Conservation (phyloP, 2,797 vertebrate species). For the Pseudocheirus occidentalis region DNA sequence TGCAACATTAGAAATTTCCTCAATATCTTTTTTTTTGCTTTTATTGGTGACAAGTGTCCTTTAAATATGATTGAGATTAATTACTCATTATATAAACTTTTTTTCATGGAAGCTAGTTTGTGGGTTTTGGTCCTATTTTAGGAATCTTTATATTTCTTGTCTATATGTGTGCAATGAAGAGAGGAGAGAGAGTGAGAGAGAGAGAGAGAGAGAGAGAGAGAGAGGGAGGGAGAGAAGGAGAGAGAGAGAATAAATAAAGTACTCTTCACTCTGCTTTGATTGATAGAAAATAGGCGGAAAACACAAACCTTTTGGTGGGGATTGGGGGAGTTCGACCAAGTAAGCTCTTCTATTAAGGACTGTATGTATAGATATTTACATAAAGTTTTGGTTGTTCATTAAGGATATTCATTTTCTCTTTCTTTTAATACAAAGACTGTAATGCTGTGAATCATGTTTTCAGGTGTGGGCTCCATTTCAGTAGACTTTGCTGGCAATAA, state of each 20-base stretch:
- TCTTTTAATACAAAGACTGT: background rate
- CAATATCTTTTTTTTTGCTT: background rate
- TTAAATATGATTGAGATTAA: background rate
- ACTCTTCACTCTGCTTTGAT: background rate
- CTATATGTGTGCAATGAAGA: background rate
- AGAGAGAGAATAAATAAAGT: no score
- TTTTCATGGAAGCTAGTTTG: slow-evolving; percentile 2
- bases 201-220: no score
- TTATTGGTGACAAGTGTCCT: slow-evolving; percentile 18
- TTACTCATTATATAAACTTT: background rate
- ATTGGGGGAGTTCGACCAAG: background rate
- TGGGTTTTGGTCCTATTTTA: background rate
- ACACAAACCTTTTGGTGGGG: background rate
- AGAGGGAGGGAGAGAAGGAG: no score
- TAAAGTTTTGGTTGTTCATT: background rate
- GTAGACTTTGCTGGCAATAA: background rate
- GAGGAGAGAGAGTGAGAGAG: no score
- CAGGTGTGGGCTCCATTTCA: background rate
- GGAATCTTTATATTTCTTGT: background rate
- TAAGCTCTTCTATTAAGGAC: background rate
- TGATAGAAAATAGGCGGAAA: background rate
- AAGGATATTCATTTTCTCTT: background rate
- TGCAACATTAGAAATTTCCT: slow-evolving; percentile 21
- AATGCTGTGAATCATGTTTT: background rate
- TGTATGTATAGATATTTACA: background rate